Conservation (phyloP, 2,888 invertebrate species). For the Lasioglossum morio region DNA sequence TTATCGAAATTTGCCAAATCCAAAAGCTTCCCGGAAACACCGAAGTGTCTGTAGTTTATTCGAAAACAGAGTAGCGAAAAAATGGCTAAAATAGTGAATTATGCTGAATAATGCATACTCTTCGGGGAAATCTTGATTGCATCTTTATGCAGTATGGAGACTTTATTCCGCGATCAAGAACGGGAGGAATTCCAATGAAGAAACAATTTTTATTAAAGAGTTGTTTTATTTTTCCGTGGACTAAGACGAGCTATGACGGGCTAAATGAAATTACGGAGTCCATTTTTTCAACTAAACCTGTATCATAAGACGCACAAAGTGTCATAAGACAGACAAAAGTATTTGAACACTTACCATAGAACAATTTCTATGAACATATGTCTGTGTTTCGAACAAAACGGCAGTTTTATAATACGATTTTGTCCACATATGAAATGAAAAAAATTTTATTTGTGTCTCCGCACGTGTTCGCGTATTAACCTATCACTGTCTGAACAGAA, state of each 20-base stretch:
- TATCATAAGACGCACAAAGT: not conserved
- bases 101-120: slow-evolving; percentile 38
- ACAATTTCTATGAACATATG: not conserved
- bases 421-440: not conserved
- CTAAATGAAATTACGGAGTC: not conserved
- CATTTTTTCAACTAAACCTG: no score
- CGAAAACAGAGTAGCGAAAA: not conserved
- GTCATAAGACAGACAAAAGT: not conserved
- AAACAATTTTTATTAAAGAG: not conserved
- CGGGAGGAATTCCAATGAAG: not conserved
- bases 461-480: not conserved
- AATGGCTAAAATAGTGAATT: not conserved
- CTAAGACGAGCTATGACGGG: not conserved
- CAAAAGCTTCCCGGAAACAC: not conserved
- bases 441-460: not conserved
- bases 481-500: not conserved
- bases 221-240: not conserved
- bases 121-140: slow-evolving; percentile 11
- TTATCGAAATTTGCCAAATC: not conserved
- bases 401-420: no score
- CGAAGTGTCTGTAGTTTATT: not conserved
- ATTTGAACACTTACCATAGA: not conserved
- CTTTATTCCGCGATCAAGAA: slow-evolving; percentile 4
- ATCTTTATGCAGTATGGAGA: slow-evolving; percentile 10
- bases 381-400: not conserved